Evolutionary conservation across 2,888 invertebrate species (phyloP).

Genomic region (Odontothrips loti): DNA sequence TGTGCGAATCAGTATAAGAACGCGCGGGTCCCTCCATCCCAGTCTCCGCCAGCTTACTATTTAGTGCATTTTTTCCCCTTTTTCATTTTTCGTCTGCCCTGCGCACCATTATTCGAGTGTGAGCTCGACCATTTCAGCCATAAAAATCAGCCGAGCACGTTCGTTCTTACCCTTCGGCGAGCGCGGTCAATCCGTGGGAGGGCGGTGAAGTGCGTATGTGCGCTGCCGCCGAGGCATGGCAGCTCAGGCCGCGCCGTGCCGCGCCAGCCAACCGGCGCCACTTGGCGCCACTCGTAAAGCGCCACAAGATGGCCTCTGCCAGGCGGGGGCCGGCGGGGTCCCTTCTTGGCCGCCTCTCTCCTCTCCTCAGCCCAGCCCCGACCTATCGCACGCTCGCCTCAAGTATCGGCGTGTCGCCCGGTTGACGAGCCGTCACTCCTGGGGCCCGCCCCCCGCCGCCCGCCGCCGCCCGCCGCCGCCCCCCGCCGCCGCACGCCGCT

Average conservation of each 20-base stretch:
- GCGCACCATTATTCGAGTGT: too few relatives aligned
- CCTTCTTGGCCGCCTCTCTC: too few relatives aligned
- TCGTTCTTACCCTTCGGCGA: too few relatives aligned
- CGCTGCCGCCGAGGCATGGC: background rate
- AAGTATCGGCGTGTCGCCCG: background rate
- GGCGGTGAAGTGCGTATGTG: background rate
- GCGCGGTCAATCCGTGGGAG: too few relatives aligned
- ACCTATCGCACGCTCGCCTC: background rate
- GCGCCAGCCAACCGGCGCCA: background rate
- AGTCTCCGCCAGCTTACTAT: too few relatives aligned
- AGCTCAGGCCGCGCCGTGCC: background rate
- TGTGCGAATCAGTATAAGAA: too few relatives aligned
- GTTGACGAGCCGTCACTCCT: conserved; percentile 11
- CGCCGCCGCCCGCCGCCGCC: background rate
- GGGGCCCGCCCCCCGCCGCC: background rate
- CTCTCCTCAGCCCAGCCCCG: background rate
- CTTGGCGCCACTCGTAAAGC: conserved; percentile 2
- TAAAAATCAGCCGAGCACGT: too few relatives aligned
- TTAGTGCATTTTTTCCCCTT: too few relatives aligned
- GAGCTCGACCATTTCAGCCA: too few relatives aligned
- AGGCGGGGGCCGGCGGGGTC: background rate
- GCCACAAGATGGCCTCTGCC: background rate
- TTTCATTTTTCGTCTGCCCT: too few relatives aligned
- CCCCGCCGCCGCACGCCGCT: background rate
- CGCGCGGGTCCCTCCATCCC: too few relatives aligned